Percentiles rank a stretch among this genome's conserved stretches.
Conservation (phyloP, 2,113 vertebrate species). For the Atherinomorus stipes region DNA sequence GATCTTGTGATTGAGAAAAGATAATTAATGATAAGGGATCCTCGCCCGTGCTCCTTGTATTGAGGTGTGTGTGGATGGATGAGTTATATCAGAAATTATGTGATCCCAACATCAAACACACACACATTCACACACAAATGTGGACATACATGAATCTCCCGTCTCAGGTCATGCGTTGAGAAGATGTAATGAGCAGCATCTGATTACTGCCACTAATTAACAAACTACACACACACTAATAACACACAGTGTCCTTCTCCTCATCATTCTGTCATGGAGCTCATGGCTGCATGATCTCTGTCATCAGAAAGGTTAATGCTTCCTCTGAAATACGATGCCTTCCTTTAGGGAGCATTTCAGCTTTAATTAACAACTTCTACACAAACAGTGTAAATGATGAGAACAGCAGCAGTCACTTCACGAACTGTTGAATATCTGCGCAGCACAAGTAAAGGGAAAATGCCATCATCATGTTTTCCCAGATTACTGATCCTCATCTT, state of each 20-base stretch:
- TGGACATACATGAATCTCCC: conserved; percentile 29
- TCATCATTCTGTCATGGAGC: conserved; percentile 90
- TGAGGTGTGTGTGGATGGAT: conserved; percentile 1
- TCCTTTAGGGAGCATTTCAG: conserved; percentile 25
- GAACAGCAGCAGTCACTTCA: not conserved
- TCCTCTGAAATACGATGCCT: conserved; percentile 37
- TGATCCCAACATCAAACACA: conserved; percentile 31
- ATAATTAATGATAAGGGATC: conserved; percentile 81
- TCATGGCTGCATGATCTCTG: conserved; percentile 84
- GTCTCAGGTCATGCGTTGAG: conserved; percentile 49
- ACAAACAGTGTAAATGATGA: conserved; percentile 16
- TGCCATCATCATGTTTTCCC: no score
- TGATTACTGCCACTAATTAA: conserved; percentile 93
- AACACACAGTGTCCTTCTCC: conserved; percentile 31
- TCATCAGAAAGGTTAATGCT: conserved; percentile 88
- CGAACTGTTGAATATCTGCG: not conserved
- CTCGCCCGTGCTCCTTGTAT: not conserved
- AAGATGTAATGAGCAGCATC: conserved; percentile 88
- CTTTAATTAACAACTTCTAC: conserved; percentile 34
- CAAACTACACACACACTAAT: conserved; percentile 58
- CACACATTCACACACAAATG: conserved; percentile 52
- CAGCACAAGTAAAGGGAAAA: no score
- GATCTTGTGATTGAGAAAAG: conserved; percentile 51
- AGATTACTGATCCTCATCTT: no score
- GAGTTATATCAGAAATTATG: not conserved